phyloP scores from a whole-genome alignment of 2,888 invertebrate genomes.

The Portevinia maculata region DNA sequence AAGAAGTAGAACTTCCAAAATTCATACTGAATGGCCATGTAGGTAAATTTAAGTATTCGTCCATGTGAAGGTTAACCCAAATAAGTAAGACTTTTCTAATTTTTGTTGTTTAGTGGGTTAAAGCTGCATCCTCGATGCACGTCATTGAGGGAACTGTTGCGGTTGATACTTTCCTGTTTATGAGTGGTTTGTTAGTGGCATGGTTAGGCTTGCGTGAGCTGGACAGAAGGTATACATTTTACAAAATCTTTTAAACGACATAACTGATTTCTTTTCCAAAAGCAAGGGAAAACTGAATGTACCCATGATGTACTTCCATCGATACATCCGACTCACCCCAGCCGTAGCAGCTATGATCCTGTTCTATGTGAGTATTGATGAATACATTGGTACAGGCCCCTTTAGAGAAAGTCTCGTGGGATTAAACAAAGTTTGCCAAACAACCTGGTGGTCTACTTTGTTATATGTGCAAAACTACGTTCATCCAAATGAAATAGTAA shows the following conservation, averaged over 20 bases:
- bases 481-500: constrained; percentile 76
- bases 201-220: constrained; percentile 70
- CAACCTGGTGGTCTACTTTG: constrained; percentile 82
- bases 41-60: no score
- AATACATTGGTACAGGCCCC: constrained; percentile 83
- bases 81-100: no score
- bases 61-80: no score
- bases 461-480: constrained; percentile 83
- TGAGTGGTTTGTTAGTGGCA: constrained; percentile 84
- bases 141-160: constrained; percentile 82
- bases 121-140: constrained; percentile 54
- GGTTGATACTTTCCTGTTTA: constrained; percentile 85
- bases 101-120: constrained; percentile 53
- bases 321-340: constrained; percentile 83
- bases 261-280: background rate
- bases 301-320: constrained; percentile 78
- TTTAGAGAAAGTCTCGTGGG: constrained; percentile 54
- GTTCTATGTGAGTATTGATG: constrained; percentile 82
- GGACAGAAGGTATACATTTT: constrained; percentile 53
- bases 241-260: background rate
- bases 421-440: constrained; percentile 76
- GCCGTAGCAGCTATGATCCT: constrained; percentile 83
- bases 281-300: constrained; percentile 77
- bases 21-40: no score
- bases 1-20: no score